Evolutionary conservation across 1,140 invertebrate genomes (phyloP).

Genomic region (Elysia chlorotica): DNA sequence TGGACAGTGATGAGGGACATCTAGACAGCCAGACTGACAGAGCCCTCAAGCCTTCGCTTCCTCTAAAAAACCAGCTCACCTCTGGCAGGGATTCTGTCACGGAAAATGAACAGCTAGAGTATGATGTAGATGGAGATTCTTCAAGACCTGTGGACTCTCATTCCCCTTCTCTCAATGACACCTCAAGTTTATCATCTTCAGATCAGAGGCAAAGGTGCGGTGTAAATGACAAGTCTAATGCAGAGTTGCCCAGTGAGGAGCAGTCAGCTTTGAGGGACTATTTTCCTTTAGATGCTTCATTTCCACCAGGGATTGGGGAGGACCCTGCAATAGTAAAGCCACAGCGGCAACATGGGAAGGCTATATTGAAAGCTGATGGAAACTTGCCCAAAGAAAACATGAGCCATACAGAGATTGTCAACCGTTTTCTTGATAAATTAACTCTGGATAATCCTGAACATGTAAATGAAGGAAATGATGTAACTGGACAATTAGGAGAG

Average conservation of each 20-base stretch:
- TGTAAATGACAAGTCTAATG: no score
- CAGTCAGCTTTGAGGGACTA: slow-evolving; percentile 9
- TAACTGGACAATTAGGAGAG: neutral
- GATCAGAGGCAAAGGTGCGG: no score
- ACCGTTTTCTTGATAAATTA: slow-evolving; percentile 13
- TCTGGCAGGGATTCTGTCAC: no score
- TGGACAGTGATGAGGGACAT: slow-evolving; percentile 49
- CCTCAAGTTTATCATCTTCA: no score
- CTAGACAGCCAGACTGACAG: slow-evolving; percentile 50
- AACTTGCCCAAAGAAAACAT: slow-evolving; percentile 16
- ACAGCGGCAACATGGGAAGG: no score
- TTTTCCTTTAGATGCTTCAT: slow-evolving; percentile 1
- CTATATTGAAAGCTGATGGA: neutral
- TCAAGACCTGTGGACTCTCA: no score
- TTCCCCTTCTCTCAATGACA: no score
- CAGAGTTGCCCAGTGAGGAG: no score
- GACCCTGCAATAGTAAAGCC: neutral
- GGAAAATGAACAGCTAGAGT: no score
- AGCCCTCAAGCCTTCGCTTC: no score
- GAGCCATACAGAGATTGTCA: slow-evolving; percentile 12
- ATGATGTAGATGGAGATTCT: no score
- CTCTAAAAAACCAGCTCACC: no score
- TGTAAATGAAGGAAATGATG: neutral
- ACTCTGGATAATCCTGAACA: neutral
- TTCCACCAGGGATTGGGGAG: neutral